Evolutionary conservation across 1,140 invertebrate genomes (phyloP).

Genomic region (Holcopasites calliopsidis): DNA sequence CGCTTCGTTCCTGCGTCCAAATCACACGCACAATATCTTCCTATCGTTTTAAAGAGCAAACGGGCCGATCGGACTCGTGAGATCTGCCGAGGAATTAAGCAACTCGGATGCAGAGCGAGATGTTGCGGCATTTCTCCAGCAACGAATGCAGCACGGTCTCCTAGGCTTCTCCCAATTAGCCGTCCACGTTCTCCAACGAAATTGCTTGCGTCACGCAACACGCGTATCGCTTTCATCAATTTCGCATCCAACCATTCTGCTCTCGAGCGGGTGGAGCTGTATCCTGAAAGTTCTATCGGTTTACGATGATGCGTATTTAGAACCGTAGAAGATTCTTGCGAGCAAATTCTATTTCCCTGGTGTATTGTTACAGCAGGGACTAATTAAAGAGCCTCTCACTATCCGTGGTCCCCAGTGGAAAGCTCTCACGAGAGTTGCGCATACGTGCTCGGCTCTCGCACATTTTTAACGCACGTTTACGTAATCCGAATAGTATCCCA

Average conservation of each 20-base stretch:
- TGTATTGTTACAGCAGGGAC: background rate
- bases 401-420: background rate
- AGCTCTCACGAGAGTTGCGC: constrained; percentile 51
- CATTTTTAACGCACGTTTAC: constrained; percentile 2
- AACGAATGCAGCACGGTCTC: constrained; percentile 48
- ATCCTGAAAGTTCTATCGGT: no score
- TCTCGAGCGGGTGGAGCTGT: no score
- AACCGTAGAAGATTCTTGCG: no score
- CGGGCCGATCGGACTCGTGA: no score
- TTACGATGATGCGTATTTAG: no score
- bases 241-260: no score
- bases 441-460: background rate
- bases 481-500: no score
- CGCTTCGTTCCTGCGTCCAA: constrained; percentile 22
- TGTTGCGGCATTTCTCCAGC: constrained; percentile 54
- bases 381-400: constrained; percentile 43
- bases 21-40: constrained; percentile 7
- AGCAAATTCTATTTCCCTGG: background rate
- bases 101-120: constrained; percentile 50
- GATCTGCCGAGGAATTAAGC: constrained; percentile 10
- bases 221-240: constrained; percentile 26
- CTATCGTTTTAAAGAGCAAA: no score
- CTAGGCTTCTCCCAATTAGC: constrained; percentile 40
- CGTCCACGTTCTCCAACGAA: constrained; percentile 14
- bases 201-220: constrained; percentile 21